Evolutionary conservation across 1,140 invertebrate genomes (phyloP).

Genomic region (Hyles vespertilio): DNA sequence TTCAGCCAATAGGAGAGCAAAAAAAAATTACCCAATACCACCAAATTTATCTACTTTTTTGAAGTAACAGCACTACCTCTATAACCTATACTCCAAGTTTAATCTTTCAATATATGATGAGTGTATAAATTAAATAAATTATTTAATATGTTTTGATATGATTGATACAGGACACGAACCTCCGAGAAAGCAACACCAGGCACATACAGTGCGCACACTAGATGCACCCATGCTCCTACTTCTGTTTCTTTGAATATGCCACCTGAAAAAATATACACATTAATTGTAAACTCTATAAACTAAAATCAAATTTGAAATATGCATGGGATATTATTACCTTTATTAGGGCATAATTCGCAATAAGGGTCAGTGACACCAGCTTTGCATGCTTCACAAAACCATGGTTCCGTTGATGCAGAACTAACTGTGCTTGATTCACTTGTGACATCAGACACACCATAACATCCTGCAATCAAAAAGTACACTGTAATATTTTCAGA

Average conservation of each 20-base stretch:
- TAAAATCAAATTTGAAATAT: no score
- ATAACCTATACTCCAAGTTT: no score
- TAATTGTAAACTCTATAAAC: no score
- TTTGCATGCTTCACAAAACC: slow-evolving; percentile 99
- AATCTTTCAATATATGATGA: no score
- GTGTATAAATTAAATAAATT: no score
- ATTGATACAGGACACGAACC: slow-evolving; percentile 44
- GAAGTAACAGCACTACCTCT: no score
- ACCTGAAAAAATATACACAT: slow-evolving; percentile 72
- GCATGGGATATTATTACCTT: slow-evolving; percentile 57
- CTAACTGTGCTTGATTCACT: slow-evolving; percentile 94
- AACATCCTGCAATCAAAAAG: slow-evolving; percentile 82
- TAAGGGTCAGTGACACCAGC: slow-evolving; percentile 90
- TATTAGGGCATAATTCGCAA: slow-evolving; percentile 92
- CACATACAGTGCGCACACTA: slow-evolving; percentile 97
- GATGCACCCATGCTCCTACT: slow-evolving; percentile 97
- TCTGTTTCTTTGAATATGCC: slow-evolving; percentile 98
- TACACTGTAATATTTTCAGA: no score
- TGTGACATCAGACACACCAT: slow-evolving; percentile 94
- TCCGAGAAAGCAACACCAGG: slow-evolving; percentile 98
- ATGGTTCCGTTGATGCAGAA: slow-evolving; percentile 95
- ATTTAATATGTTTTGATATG: background rate
- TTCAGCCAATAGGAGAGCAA: no score
- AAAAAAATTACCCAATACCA: no score
- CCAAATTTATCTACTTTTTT: no score